These are phyloP conservation scores for Aleadryas rufinucha DNA, from an alignment of 2,113 vertebrate species.

Conservation along the genomic window DNA sequence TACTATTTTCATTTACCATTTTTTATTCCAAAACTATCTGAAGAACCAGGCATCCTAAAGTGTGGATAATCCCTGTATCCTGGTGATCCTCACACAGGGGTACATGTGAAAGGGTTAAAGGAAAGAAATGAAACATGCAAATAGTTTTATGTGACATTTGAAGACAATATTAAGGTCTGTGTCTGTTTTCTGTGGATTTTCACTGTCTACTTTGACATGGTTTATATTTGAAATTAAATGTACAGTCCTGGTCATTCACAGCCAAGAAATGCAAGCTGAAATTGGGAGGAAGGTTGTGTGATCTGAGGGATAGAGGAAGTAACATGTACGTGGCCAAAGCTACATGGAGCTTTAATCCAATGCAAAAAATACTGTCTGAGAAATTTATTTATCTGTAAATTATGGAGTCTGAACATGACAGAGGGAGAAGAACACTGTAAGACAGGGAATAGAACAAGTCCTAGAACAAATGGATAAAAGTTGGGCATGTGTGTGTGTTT, in stretches of 20 bases:
- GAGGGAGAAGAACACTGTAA: neutral
- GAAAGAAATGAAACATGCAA: neutral
- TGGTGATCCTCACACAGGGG: neutral
- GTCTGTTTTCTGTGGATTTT: neutral
- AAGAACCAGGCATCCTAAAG: neutral
- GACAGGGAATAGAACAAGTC: neutral
- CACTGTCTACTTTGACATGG: neutral
- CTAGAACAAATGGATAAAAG: neutral
- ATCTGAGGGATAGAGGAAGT: neutral
- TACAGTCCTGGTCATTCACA: neutral
- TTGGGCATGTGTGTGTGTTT: neutral
- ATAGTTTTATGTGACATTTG: neutral
- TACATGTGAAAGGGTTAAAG: neutral
- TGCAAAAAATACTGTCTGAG: neutral
- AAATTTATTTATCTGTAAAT: neutral
- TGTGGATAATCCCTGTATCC: neutral
- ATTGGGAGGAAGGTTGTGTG: neutral
- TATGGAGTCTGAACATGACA: neutral
- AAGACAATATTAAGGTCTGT: neutral
- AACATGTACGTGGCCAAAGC: neutral
- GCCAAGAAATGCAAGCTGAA: neutral
- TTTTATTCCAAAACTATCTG: neutral
- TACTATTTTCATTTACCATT: neutral
- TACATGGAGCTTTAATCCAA: neutral
- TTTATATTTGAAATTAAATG: neutral